Percentiles rank a stretch among this genome's conserved stretches.
These are phyloP conservation scores for Eupeodes corollae DNA, from an alignment of 1,140 invertebrate species.

Conservation along the genomic window DNA sequence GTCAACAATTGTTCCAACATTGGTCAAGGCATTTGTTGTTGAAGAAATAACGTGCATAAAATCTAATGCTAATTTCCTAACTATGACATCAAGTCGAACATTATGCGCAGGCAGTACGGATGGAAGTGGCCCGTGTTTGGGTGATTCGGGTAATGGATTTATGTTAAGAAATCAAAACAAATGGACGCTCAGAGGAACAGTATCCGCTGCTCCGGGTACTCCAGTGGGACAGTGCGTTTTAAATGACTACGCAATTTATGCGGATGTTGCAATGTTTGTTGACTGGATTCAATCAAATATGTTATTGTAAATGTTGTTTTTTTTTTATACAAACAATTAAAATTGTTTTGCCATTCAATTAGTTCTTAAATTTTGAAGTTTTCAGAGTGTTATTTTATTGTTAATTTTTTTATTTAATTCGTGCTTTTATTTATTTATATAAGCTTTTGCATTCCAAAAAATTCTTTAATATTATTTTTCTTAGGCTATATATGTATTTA, in stretches of 20 bases:
- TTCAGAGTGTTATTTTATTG: no score
- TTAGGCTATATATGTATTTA: no score
- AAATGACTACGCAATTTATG: slow-evolving; percentile 29
- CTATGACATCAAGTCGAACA: slow-evolving; percentile 21
- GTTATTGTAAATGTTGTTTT: no score
- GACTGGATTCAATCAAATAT: slow-evolving; percentile 22
- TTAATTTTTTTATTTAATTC: no score
- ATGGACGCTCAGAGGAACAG: slow-evolving; percentile 30
- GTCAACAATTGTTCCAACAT: slow-evolving; percentile 10
- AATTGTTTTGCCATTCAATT: no score
- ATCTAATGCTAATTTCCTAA: slow-evolving; percentile 7
- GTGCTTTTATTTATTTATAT: no score
- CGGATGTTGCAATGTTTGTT: slow-evolving; percentile 27
- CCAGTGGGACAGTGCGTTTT: slow-evolving; percentile 15
- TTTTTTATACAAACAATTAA: no score
- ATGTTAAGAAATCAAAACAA: slow-evolving; percentile 22
- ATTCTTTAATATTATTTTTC: no score
- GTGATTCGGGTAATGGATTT: slow-evolving; percentile 34
- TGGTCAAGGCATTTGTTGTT: slow-evolving; percentile 13
- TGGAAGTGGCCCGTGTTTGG: slow-evolving; percentile 31
- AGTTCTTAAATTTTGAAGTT: no score
- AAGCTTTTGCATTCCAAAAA: no score
- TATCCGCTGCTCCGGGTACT: slow-evolving; percentile 21
- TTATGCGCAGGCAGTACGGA: slow-evolving; percentile 34
- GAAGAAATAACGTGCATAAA: slow-evolving; percentile 13